phyloP scores from a whole-genome alignment of 1,140 invertebrate genomes.

The Heliconius nattereri region DNA sequence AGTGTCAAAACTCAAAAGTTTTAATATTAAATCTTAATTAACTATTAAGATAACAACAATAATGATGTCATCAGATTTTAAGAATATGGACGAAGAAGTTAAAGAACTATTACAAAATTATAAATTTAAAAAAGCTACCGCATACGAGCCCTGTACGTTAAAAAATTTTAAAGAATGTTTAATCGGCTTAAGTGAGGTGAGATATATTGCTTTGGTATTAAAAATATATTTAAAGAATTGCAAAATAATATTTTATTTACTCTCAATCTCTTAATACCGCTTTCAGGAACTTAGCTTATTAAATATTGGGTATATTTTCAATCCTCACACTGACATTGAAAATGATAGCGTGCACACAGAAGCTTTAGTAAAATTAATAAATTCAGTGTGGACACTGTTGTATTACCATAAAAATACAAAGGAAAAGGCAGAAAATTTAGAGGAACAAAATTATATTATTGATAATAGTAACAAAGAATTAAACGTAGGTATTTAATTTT shows the following conservation, averaged over 20 bases:
- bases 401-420: slow-evolving; percentile 59
- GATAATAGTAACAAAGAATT: slow-evolving; percentile 69
- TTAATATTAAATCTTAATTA: background rate
- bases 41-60: background rate
- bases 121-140: slow-evolving; percentile 64
- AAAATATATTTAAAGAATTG: background rate
- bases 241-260: slow-evolving; percentile 17
- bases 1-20: background rate
- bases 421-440: slow-evolving; percentile 57
- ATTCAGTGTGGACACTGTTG: slow-evolving; percentile 63
- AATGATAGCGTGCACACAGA: slow-evolving; percentile 52
- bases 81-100: slow-evolving; percentile 70
- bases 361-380: slow-evolving; percentile 64
- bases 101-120: slow-evolving; percentile 70
- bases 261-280: slow-evolving; percentile 24
- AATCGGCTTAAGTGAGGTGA: slow-evolving; percentile 67
- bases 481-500: slow-evolving; percentile 51
- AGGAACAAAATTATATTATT: slow-evolving; percentile 63
- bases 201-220: slow-evolving; percentile 9
- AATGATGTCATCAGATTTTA: slow-evolving; percentile 47
- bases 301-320: slow-evolving; percentile 69
- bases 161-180: slow-evolving; percentile 70
- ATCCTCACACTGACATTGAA: slow-evolving; percentile 64
- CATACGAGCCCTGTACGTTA: slow-evolving; percentile 66
- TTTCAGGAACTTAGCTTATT: slow-evolving; percentile 66